phyloP scores from a whole-genome alignment of 2,888 invertebrate species.

The Temnothorax ravouxi region DNA sequence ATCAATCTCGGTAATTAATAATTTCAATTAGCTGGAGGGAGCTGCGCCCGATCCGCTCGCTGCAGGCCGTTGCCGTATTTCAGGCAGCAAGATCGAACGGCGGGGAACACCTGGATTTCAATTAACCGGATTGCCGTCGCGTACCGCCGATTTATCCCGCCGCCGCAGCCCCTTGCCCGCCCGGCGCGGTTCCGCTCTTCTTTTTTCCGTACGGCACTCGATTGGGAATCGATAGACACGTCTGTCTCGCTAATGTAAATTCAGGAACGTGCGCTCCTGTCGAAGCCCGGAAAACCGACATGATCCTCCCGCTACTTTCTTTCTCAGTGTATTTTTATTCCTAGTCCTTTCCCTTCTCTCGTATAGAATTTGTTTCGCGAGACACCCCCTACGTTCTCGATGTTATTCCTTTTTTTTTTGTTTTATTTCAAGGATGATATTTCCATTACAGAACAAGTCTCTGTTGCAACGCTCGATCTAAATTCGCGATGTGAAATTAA shows the following conservation, averaged over 20 bases:
- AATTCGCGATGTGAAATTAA: conserved; percentile 22
- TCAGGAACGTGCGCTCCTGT: conserved; percentile 44
- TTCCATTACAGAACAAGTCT: neutral
- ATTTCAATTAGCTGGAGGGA: conserved; percentile 68
- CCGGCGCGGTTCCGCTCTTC: neutral
- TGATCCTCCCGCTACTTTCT: neutral
- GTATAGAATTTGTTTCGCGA: conserved; percentile 13
- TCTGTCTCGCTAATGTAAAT: conserved; percentile 71
- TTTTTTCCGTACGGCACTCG: conserved; percentile 27
- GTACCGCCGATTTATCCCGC: conserved; percentile 62
- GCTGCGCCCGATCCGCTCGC: conserved; percentile 31
- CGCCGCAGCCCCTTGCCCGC: neutral
- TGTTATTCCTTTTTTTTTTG: neutral
- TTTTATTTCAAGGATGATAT: neutral
- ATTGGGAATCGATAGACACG: conserved; percentile 68
- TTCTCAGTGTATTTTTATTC: conserved; percentile 25
- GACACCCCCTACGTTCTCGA: neutral
- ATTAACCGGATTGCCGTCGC: conserved; percentile 72
- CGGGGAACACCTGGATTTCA: conserved; percentile 67
- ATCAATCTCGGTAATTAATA: conserved; percentile 70
- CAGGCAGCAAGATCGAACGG: conserved; percentile 55
- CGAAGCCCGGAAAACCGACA: conserved; percentile 30
- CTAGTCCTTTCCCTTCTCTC: neutral
- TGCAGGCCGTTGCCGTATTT: conserved; percentile 57
- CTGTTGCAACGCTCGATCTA: neutral